A percentile compares a stretch with the other conserved stretches of the same genome.
These are phyloP conservation scores for Drosophila nebulosa DNA, from an alignment of 1,140 invertebrate genomes.

Conservation along the genomic window DNA sequence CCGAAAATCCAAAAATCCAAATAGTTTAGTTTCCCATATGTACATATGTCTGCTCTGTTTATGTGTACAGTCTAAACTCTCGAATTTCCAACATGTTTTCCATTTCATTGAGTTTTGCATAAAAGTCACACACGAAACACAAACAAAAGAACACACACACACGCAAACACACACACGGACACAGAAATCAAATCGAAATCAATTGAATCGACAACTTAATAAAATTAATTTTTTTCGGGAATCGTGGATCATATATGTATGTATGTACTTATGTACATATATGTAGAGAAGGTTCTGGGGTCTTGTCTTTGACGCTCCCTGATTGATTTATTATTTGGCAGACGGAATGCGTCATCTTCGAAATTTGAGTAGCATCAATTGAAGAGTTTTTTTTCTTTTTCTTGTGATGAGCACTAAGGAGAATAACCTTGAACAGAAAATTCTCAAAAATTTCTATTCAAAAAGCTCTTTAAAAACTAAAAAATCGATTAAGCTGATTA, in stretches of 20 bases:
- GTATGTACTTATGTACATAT: too few relatives aligned
- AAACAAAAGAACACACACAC: slow-evolving; percentile 27
- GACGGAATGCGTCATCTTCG: slow-evolving; percentile 27
- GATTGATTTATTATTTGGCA: slow-evolving; percentile 59
- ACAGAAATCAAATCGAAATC: slow-evolving; percentile 50
- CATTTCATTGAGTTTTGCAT: slow-evolving; percentile 52
- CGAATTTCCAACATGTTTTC: slow-evolving; percentile 3
- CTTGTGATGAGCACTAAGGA: not conserved
- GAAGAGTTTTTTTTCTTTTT: not conserved
- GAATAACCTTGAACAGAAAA: too few relatives aligned
- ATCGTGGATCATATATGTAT: not conserved
- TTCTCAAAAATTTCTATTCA: not conserved
- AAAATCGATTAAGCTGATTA: not conserved
- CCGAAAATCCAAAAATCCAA: slow-evolving; percentile 6
- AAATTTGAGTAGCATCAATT: slow-evolving; percentile 42
- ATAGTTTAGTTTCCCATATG: not conserved
- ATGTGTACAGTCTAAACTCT: not conserved
- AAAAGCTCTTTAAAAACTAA: not conserved
- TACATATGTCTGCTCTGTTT: not conserved
- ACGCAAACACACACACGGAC: slow-evolving; percentile 10
- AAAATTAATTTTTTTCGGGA: too few relatives aligned
- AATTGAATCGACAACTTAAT: slow-evolving; percentile 56
- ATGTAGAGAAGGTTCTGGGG: slow-evolving; percentile 9
- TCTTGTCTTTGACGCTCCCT: slow-evolving; percentile 22
- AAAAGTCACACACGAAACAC: slow-evolving; percentile 16